Conservation (phyloP, 2,113 vertebrate species). For the Orientallactaga bullata region DNA sequence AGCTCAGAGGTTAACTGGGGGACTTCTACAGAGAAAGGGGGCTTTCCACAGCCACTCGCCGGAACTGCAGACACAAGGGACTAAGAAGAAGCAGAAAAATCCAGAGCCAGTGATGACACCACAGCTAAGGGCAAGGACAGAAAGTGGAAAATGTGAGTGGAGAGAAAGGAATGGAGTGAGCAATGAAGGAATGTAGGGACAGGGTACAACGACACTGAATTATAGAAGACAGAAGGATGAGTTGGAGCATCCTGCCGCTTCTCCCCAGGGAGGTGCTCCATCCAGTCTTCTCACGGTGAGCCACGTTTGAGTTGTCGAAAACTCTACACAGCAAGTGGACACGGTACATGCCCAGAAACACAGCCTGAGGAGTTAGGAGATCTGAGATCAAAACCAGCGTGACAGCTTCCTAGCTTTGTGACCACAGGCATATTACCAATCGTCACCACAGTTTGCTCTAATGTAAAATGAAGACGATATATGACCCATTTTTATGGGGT, state of each 20-base stretch:
- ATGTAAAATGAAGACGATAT: neutral
- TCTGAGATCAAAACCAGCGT: neutral
- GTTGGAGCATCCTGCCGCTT: neutral
- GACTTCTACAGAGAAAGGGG: neutral
- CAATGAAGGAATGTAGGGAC: neutral
- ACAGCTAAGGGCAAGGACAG: neutral
- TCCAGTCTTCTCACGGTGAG: neutral
- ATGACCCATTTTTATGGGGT: neutral
- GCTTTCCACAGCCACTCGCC: neutral
- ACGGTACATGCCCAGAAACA: neutral
- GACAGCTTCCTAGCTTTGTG: neutral
- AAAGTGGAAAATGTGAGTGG: slow-evolving; percentile 24
- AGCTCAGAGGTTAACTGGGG: neutral
- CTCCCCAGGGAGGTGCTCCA: neutral
- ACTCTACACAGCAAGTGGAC: neutral
- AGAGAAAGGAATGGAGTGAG: neutral
- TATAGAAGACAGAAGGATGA: neutral
- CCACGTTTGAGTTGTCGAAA: neutral
- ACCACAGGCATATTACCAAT: neutral
- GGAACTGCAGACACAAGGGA: slow-evolving; percentile 28
- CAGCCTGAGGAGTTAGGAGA: neutral
- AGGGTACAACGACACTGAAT: neutral
- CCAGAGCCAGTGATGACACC: slow-evolving; percentile 45
- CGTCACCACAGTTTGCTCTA: neutral
- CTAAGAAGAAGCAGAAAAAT: neutral